phyloP scores from a whole-genome alignment of 2,113 vertebrate genomes.

The Halichoeres trimaculatus region DNA sequence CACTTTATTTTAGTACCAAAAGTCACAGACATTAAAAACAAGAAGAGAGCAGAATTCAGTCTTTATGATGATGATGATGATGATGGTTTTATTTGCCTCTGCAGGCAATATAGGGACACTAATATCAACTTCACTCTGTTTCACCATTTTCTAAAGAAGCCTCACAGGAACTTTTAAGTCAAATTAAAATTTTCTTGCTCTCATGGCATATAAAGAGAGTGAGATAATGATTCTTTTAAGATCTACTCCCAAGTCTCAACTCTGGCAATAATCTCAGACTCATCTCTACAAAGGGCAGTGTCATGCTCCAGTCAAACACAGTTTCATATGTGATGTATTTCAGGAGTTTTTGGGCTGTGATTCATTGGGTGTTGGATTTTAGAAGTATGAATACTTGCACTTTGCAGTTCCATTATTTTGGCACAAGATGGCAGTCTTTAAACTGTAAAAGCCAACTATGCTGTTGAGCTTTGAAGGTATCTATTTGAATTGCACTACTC shows the following conservation, averaged over 20 bases:
- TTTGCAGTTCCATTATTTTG: constrained; percentile 26
- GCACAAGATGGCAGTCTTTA: constrained; percentile 65
- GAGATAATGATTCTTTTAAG: neutral
- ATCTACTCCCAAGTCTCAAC: neutral
- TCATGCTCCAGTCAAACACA: neutral
- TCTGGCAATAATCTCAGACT: no score
- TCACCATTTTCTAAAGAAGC: no score
- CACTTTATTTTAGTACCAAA: no score
- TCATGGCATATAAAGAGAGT: no score
- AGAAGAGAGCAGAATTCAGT: no score
- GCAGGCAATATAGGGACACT: no score
- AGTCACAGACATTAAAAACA: no score
- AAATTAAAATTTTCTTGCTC: neutral
- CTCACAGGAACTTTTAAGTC: no score
- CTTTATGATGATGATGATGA: no score
- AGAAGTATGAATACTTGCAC: fast-evolving
- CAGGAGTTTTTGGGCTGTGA: neutral
- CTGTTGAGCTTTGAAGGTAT: neutral
- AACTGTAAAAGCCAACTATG: neutral
- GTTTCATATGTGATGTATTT: neutral
- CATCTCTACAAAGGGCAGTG: neutral
- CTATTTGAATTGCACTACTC: neutral
- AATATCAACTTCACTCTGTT: no score
- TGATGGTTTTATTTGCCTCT: no score
- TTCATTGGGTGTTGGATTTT: neutral